Base-by-base conservation (phyloP, 2,113 vertebrate species). In the Polypterus bichir region DNA sequence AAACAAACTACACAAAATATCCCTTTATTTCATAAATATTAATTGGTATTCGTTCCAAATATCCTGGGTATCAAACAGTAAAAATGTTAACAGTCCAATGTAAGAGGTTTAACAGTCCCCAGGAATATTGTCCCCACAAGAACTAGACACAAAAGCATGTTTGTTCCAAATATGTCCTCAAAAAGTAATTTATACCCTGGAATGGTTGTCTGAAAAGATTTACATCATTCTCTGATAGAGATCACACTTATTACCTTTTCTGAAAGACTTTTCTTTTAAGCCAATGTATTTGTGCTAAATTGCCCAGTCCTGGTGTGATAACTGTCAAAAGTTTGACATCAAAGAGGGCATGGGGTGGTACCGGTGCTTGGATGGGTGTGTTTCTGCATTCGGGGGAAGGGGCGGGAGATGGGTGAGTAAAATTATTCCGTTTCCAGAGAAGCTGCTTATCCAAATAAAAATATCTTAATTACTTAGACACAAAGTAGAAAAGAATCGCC, bases 401-500 rank as follows among this genome's bases (percentile, higher is more conserved):
- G 27, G 27, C 27, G 27, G 27, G 27, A 27, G 27, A 27, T 27
- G 27, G 27, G 27, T 27, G 27, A 27, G 27, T 79, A 79, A 79
- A 77, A 79, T 81, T 81, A 83, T 84, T 87, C 80, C 78, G 81
- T 83, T 81, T 79, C 80, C 69, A 80, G 82, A 83, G 74, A 74
- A 78, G 71, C 80, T 80, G 79, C 79, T 82, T 83, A 71, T 77
- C 77, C 71, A 77, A 78, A 77, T 73, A 78, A 75, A 79, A 83
- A 84, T 83, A 87, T 88, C 83, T 86, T 86, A 87, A 88, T 88
- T 80, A 84, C 81, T 73, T 73, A 75, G 79, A 77, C 74, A 82
- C 79, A 80, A 85, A 76, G 73, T 85, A 75, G 76, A 70, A 76
- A 76, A 77, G 63, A 68, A 72, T 76, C 75, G 72, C 46, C 68